Conservation (phyloP, 1,140 invertebrate species). For the Physella acuta region DNA sequence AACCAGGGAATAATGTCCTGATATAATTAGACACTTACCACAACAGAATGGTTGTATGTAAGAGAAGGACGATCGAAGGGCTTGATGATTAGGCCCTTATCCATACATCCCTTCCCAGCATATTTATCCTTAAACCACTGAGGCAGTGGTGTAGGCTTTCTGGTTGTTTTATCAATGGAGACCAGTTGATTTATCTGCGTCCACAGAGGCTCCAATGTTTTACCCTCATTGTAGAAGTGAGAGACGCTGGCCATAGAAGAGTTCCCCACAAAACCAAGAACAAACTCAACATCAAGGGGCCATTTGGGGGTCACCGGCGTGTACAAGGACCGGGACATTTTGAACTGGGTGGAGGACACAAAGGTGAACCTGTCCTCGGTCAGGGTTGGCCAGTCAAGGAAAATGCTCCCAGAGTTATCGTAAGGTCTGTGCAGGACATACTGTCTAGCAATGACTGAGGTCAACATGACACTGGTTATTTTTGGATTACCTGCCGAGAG, state of each 20-base stretch:
- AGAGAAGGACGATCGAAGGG: not conserved
- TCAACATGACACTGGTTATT: conserved; percentile 13
- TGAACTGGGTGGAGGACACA: conserved; percentile 5
- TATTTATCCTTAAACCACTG: conserved; percentile 19
- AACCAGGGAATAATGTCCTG: no score
- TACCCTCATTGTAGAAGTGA: not conserved
- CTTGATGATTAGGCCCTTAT: conserved; percentile 10
- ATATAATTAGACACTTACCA: no score
- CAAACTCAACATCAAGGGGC: conserved; percentile 10
- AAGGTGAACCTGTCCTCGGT: conserved; percentile 1
- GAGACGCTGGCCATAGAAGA: conserved; percentile 9
- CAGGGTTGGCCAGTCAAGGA: conserved; percentile 1
- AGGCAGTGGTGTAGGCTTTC: conserved; percentile 19
- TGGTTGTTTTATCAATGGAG: conserved; percentile 18
- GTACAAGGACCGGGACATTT: conserved; percentile 7
- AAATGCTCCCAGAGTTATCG: not conserved
- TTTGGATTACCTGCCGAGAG: conserved; percentile 8
- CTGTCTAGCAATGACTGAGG: conserved; percentile 1
- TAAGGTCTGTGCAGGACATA: conserved; percentile 2
- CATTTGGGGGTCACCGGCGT: conserved; percentile 10
- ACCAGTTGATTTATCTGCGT: conserved; percentile 15
- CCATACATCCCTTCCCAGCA: conserved; percentile 1
- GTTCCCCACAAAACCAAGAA: conserved; percentile 8
- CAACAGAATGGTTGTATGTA: not conserved
- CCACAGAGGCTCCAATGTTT: not conserved